Base-by-base conservation (phyloP, 2,113 vertebrate genomes). In the Sylvicapra grimmia region DNA sequence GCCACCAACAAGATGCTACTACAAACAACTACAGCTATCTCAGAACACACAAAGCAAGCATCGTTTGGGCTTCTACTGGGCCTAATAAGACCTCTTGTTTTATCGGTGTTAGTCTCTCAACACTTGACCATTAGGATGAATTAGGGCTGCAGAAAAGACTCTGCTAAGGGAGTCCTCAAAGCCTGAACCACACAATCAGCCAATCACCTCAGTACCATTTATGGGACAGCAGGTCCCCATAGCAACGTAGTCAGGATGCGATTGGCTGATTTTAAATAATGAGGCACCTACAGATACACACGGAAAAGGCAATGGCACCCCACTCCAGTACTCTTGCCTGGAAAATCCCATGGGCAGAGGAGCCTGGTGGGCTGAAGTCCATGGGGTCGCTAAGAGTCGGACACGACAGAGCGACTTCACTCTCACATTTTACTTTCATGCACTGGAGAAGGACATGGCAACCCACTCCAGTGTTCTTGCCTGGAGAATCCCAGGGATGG, bases 1-100 rank as follows among this genome's bases (percentile, higher is more conserved):
- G 51, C 59, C 18, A 4, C 51, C 75, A 83, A 90, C 54, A 95
- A 98, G 95, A 82, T 85, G 92, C 51, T 93, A 94, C 88, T 89
- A 86, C 68, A 93, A 93, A 94, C 94, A 94, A 89, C 49, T 61
- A 53, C 80, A 84, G 68, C 54, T 94, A 93, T 92, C 92, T 61
- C 23, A 23, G 54, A 79, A 65, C 33, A n/a, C 53, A 33, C 19
- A 23, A 65, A 83, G 58, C 18, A 90, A 88, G 54, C 23, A 6
- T 31, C 19, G 0, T 27, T 13, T 18, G 88, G 65, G 89, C 54
- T 79, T 75, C 85, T 54, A n/a, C 36, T 29, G 6, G 3, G 44
- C 88, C n/a, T 82, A 36, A 90, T 16, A 59, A 56, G 75, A 77
- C 68, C 63, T 79, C 80, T 47, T 6, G 8, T 94, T 75, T 93